phyloP scores from a whole-genome alignment of 2,888 invertebrate genomes.

The Drosophila lacicola region DNA sequence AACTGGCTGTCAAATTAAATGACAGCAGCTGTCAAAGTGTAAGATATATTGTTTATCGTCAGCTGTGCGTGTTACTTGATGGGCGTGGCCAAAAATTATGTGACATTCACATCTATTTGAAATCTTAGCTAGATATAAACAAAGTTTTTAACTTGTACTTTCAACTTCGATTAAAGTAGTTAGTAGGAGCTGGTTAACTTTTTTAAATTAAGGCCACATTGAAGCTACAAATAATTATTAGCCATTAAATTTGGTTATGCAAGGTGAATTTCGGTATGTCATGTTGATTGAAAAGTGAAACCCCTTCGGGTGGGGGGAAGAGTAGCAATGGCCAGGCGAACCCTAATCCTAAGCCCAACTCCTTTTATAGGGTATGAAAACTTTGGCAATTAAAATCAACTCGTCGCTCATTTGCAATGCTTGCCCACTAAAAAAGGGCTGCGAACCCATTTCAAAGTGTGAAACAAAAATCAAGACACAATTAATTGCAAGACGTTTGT shows the following conservation, averaged over 20 bases:
- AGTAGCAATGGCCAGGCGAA: background rate
- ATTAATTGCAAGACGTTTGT: conserved; percentile 76
- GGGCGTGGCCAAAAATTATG: too few relatives aligned
- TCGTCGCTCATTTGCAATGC: conserved; percentile 60
- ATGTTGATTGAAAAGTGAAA: conserved; percentile 23
- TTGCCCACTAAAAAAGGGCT: conserved; percentile 34
- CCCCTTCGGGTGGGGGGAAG: background rate
- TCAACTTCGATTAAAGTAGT: too few relatives aligned
- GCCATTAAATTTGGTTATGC: conserved; percentile 20
- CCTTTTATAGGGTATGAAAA: conserved; percentile 36
- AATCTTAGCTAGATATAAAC: too few relatives aligned
- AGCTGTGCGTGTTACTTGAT: too few relatives aligned
- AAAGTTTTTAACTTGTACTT: too few relatives aligned
- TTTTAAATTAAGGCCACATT: too few relatives aligned
- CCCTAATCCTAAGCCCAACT: background rate
- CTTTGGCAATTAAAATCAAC: conserved; percentile 70
- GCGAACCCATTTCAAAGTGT: conserved; percentile 66
- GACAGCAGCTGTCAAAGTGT: too few relatives aligned
- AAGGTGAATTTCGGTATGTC: conserved; percentile 23
- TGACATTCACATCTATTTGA: too few relatives aligned
- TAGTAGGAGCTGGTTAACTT: too few relatives aligned
- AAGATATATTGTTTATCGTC: too few relatives aligned
- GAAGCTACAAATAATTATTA: conserved; percentile 5
- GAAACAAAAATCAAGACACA: conserved; percentile 74
- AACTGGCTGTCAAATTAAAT: too few relatives aligned